Percentiles rank a stretch among this genome's conserved stretches.
Evolutionary conservation across 1,140 invertebrate genomes (phyloP).

Genomic region (Temnothorax curvispinosus): DNA sequence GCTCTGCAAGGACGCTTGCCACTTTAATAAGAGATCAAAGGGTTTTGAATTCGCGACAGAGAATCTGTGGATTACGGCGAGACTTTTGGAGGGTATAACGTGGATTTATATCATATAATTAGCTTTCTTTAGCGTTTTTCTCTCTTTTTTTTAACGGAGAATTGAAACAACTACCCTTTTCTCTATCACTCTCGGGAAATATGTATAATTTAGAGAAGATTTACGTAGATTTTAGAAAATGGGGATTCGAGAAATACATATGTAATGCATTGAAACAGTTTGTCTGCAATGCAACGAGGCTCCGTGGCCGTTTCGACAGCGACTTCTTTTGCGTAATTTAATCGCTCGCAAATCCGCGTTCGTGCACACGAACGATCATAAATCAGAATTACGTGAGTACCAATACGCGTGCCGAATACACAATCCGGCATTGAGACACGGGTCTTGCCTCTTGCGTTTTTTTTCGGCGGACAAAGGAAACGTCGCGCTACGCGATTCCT

Average conservation of each 20-base stretch:
- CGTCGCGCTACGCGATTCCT: background rate
- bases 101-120: background rate
- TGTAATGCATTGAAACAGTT: background rate
- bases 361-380: constrained; percentile 29
- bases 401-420: constrained; percentile 49
- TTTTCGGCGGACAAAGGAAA: background rate
- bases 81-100: background rate
- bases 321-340: constrained; percentile 32
- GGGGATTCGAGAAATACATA: background rate
- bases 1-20: background rate
- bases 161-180: background rate
- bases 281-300: background rate
- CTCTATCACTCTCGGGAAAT: background rate
- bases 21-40: constrained; percentile 48
- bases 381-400: constrained; percentile 60
- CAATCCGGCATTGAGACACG: constrained; percentile 22
- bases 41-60: background rate
- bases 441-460: background rate
- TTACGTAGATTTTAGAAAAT: background rate
- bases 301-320: background rate
- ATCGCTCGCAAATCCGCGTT: constrained; percentile 30
- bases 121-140: background rate
- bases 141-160: background rate
- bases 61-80: background rate
- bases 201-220: background rate